These are phyloP conservation scores for Python bivittatus DNA, from an alignment of 2,113 vertebrate species.

Conservation along the genomic window DNA sequence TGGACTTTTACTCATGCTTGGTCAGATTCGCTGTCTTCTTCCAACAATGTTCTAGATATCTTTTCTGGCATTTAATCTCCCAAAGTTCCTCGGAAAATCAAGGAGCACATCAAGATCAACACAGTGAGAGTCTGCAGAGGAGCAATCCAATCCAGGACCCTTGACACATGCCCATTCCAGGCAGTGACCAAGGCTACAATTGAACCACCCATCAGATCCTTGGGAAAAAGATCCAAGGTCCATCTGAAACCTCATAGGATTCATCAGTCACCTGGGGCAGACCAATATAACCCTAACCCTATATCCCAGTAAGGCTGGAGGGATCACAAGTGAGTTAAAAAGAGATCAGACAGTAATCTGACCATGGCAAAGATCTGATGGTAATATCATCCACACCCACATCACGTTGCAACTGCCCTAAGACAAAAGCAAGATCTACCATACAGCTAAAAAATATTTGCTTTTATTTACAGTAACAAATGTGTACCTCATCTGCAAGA, in stretches of 20 bases:
- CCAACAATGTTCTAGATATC: not conserved
- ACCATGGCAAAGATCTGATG: not conserved
- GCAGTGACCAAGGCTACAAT: not conserved
- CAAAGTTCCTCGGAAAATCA: not conserved
- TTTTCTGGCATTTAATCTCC: not conserved
- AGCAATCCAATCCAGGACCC: not conserved
- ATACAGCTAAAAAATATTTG: not conserved
- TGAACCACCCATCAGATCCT: not conserved
- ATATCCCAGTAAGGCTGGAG: not conserved
- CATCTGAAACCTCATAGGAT: not conserved
- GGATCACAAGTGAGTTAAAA: not conserved
- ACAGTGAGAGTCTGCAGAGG: not conserved
- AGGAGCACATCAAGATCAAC: not conserved
- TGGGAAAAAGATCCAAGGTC: not conserved
- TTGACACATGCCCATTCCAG: not conserved
- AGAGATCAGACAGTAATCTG: not conserved
- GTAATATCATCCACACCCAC: not conserved
- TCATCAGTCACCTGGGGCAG: not conserved
- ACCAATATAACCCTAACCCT: not conserved
- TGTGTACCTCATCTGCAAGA: conserved; percentile 91
- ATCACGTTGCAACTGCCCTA: not conserved
- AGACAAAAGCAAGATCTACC: not conserved
- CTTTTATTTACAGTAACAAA: not conserved
- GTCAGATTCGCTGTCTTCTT: not conserved
- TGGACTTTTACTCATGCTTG: not conserved